phyloP scores from a whole-genome alignment of 2,888 invertebrate genomes.

The Rugalucina vietnamica region DNA sequence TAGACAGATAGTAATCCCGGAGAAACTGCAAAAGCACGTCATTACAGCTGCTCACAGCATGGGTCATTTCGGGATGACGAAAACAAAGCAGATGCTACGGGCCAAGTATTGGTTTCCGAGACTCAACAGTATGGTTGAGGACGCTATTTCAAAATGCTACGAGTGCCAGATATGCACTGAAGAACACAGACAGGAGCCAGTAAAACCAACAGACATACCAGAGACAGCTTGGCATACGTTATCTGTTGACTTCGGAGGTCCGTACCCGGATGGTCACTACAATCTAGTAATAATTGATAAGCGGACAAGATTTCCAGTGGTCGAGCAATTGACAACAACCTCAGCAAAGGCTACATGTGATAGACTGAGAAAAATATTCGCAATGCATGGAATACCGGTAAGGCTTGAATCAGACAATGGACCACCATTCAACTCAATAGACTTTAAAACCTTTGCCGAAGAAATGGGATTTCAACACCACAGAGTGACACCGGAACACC shows the following conservation, averaged over 20 bases:
- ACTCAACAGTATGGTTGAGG: no score
- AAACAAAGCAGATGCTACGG: no score
- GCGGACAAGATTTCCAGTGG: not conserved
- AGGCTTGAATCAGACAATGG: not conserved
- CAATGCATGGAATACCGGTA: not conserved
- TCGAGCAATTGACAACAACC: not conserved
- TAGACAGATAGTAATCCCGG: conserved; percentile 23
- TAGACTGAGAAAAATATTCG: not conserved
- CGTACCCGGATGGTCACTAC: no score
- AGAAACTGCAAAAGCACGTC: conserved; percentile 14
- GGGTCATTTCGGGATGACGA: no score
- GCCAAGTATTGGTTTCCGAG: no score
- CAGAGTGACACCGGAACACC: not conserved
- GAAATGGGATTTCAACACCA: not conserved
- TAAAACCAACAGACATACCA: not conserved
- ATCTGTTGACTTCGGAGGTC: not conserved
- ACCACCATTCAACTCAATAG: no score
- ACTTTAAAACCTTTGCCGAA: not conserved
- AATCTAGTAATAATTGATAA: not conserved
- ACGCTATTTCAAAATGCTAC: not conserved
- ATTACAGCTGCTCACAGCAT: conserved; percentile 8
- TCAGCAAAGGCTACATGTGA: not conserved
- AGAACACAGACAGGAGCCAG: no score
- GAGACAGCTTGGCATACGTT: not conserved
- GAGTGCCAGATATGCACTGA: not conserved